Percentiles rank a stretch among this genome's conserved stretches.
Evolutionary conservation across 2,797 vertebrate species (phyloP).

Genomic region (Eremophila alpestris): DNA sequence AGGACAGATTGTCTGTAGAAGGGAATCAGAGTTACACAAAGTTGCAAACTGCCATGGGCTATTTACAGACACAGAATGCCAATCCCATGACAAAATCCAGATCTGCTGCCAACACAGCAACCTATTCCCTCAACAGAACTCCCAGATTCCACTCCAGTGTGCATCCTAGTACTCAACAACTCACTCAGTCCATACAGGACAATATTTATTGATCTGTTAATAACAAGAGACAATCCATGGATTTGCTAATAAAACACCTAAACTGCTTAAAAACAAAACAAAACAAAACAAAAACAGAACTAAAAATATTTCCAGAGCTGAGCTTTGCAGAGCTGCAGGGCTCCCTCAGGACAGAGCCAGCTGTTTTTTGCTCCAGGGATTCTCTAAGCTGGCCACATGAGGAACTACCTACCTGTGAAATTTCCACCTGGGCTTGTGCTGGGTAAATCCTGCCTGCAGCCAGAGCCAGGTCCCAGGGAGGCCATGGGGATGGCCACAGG

Average conservation of each 20-base stretch:
- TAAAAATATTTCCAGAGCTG: neutral
- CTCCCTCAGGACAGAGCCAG: neutral
- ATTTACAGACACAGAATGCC: neutral
- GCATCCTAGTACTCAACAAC: neutral
- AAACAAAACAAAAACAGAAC: no score
- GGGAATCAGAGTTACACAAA: neutral
- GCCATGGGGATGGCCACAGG: constrained; percentile 54
- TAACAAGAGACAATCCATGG: neutral
- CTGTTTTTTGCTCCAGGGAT: neutral
- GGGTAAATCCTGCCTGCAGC: neutral
- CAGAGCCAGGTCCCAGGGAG: neutral
- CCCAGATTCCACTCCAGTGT: neutral
- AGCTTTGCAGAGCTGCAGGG: neutral
- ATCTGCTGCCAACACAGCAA: neutral
- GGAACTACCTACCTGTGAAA: constrained; percentile 56
- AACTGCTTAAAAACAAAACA: neutral
- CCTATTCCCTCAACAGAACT: neutral
- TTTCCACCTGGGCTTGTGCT: neutral
- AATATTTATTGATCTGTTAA: neutral
- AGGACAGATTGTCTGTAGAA: constrained; percentile 45
- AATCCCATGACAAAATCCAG: neutral
- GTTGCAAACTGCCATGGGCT: neutral
- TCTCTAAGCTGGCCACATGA: neutral
- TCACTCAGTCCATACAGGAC: neutral
- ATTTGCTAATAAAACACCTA: neutral